phyloP scores from a whole-genome alignment of 2,113 vertebrate species.

The Eubucco bourcierii region DNA sequence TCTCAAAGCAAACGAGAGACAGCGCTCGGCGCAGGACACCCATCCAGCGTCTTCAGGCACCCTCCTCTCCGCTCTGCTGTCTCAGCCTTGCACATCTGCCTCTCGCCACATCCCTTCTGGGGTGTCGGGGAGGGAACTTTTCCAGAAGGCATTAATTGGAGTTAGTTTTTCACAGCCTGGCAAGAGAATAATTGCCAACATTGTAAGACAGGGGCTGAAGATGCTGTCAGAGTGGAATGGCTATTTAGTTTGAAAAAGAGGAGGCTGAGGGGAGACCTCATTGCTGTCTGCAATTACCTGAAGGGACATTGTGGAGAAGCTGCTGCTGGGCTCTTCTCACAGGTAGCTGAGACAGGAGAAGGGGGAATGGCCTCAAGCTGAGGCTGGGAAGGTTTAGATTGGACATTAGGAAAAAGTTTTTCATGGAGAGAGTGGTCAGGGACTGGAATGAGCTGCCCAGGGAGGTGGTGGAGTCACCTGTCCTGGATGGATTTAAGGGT shows the following conservation, averaged over 20 bases:
- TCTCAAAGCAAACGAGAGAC: conserved; percentile 82
- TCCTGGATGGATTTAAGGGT: too few relatives aligned
- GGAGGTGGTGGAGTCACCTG: too few relatives aligned
- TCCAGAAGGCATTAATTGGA: conserved; percentile 35
- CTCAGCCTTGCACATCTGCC: conserved; percentile 69
- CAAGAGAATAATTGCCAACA: neutral
- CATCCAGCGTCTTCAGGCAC: neutral
- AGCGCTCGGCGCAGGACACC: conserved; percentile 64
- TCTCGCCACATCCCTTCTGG: neutral
- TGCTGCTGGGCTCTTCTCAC: too few relatives aligned
- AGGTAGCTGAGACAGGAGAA: too few relatives aligned
- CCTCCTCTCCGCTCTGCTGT: fast-evolving
- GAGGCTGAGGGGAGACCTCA: too few relatives aligned
- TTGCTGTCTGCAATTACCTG: too few relatives aligned
- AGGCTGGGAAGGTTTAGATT: too few relatives aligned
- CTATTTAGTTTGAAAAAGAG: neutral
- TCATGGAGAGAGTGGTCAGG: too few relatives aligned
- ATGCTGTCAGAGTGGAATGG: neutral
- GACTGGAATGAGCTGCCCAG: too few relatives aligned
- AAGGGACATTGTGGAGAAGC: too few relatives aligned
- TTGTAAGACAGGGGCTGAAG: neutral
- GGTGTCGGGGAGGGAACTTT: neutral
- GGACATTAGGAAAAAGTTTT: too few relatives aligned
- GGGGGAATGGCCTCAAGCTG: too few relatives aligned
- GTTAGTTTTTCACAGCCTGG: conserved; percentile 72